phyloP scores from a whole-genome alignment of 2,888 invertebrate species.

The Tetranychus truncatus region DNA sequence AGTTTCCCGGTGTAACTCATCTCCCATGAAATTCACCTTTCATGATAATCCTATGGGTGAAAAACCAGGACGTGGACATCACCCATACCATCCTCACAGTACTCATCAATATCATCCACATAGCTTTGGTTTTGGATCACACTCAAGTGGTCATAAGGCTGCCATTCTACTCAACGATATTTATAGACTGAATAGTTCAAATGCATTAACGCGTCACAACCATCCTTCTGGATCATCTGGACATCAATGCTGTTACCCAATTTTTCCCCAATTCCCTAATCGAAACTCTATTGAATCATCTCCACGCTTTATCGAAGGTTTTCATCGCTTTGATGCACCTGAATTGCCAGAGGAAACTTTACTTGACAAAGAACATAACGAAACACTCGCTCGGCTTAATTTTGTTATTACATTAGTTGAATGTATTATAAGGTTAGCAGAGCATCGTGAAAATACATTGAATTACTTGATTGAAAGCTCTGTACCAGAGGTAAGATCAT shows the following conservation, averaged over 20 bases:
- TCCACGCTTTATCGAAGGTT: background rate
- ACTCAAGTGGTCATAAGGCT: background rate
- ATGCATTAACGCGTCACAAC: background rate
- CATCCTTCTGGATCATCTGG: background rate
- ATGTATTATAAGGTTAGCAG: constrained; percentile 60
- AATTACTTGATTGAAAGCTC: constrained; percentile 26
- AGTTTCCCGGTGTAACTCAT: constrained; percentile 2
- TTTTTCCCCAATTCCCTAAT: background rate
- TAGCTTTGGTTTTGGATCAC: background rate
- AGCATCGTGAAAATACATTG: constrained; percentile 33
- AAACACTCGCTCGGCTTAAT: constrained; percentile 85
- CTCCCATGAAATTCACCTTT: constrained; percentile 1
- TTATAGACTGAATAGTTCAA: background rate
- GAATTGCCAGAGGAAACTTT: constrained; percentile 88
- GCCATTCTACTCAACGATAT: background rate
- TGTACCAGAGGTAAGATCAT: constrained; percentile 23
- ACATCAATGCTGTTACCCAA: background rate
- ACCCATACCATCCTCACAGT: constrained; percentile 6
- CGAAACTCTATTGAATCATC: background rate
- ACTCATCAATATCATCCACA: background rate
- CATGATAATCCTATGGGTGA: background rate
- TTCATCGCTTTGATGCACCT: constrained; percentile 36
- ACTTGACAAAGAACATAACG: constrained; percentile 84
- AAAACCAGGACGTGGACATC: background rate
- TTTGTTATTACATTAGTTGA: constrained; percentile 89